These are phyloP conservation scores for Umimayanthus kanabou DNA, from an alignment of 92 coral and sea anemone species.

Conservation along the genomic window DNA sequence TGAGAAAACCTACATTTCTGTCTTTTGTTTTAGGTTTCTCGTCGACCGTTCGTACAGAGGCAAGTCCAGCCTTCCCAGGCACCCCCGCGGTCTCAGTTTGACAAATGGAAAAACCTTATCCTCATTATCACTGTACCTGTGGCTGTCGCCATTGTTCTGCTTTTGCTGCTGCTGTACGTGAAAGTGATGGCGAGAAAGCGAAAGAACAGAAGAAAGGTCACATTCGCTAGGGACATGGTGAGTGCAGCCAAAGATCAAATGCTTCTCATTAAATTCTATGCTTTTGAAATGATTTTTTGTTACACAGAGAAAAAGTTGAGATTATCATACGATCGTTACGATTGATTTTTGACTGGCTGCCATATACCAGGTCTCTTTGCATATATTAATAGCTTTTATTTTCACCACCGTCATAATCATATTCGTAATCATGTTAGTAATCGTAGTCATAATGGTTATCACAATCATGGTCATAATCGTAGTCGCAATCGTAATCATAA, in stretches of 20 bases:
- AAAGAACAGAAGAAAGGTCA: constrained; percentile 33
- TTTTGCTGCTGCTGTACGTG: constrained; percentile 27
- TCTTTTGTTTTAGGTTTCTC: constrained; percentile 5
- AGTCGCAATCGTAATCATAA: no score
- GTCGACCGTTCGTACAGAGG: constrained; percentile 34
- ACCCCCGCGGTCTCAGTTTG: background rate
- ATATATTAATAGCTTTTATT: no score
- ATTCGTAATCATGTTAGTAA: no score
- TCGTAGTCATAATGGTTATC: no score
- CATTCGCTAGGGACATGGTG: constrained; percentile 22
- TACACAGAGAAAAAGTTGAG: no score
- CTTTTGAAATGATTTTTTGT: no score
- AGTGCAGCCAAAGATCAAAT: background rate
- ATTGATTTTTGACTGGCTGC: no score
- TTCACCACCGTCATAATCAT: no score
- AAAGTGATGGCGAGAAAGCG: constrained; percentile 35
- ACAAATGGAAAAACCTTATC: background rate
- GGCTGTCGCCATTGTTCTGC: background rate
- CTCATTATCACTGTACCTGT: background rate
- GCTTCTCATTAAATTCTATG: background rate
- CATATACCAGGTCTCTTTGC: no score
- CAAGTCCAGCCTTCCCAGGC: constrained; percentile 20
- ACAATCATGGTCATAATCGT: no score
- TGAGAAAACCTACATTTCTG: background rate
- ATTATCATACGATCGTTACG: no score